Evolutionary conservation across 2,797 vertebrate genomes (phyloP).

Genomic region (Chiroxiphia lanceolata): DNA sequence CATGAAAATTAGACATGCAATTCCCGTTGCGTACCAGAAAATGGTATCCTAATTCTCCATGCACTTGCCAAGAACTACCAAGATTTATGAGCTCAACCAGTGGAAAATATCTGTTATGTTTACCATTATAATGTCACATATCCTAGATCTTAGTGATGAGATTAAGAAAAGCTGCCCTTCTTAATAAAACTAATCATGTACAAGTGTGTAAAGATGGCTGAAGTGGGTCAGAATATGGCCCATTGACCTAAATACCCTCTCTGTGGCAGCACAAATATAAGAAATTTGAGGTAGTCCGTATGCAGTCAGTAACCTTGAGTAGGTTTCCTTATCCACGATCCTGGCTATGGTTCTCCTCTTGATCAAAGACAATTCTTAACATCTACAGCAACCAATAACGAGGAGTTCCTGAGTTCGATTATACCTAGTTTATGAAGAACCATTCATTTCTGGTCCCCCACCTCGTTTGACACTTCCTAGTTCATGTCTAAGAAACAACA

Average conservation of each 20-base stretch:
- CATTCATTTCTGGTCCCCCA: neutral
- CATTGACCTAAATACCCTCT: neutral
- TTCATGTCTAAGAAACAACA: neutral
- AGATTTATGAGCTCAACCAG: neutral
- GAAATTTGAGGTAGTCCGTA: neutral
- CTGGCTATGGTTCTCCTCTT: neutral
- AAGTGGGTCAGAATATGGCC: neutral
- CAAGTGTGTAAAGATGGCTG: neutral
- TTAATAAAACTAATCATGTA: neutral
- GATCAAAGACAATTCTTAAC: neutral
- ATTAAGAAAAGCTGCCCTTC: neutral
- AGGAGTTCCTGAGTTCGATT: rapidly evolving
- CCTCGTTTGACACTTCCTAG: neutral
- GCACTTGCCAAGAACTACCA: neutral
- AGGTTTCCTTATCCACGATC: neutral
- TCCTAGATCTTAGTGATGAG: neutral
- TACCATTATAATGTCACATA: neutral
- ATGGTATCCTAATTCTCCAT: neutral
- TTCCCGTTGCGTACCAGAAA: neutral
- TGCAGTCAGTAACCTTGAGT: neutral
- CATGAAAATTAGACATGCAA: neutral
- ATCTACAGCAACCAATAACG: neutral
- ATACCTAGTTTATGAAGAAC: neutral
- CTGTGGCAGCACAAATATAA: neutral
- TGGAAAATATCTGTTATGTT: neutral